Evolutionary conservation across 1,140 invertebrate species (phyloP).

Genomic region (Littorina saxatilis): DNA sequence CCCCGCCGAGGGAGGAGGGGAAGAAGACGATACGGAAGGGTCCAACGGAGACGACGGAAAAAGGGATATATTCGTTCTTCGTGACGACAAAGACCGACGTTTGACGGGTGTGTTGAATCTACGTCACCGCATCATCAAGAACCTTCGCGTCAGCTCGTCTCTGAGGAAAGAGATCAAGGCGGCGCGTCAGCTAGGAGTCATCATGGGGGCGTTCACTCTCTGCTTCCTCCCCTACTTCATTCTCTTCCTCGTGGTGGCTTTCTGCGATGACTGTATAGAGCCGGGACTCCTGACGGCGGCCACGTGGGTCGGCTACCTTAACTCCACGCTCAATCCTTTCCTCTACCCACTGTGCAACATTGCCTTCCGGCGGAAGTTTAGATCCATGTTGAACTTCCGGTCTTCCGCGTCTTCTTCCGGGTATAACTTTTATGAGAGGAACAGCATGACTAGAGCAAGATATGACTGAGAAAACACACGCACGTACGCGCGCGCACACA

Average conservation of each 20-base stretch:
- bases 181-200: conserved; percentile 81
- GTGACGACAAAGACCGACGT: conserved; percentile 57
- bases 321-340: conserved; percentile 80
- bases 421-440: conserved; percentile 36
- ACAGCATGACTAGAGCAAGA: conserved; percentile 47
- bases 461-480: conserved; percentile 44
- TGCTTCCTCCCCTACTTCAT: conserved; percentile 83
- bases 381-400: conserved; percentile 74
- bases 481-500: not conserved
- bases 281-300: conserved; percentile 73
- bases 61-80: conserved; percentile 53
- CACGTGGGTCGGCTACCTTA: conserved; percentile 80
- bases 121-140: conserved; percentile 49
- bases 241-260: conserved; percentile 81
- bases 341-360: conserved; percentile 80
- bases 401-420: conserved; percentile 8
- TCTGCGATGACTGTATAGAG: conserved; percentile 78
- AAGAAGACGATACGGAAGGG: conserved; percentile 28
- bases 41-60: conserved; percentile 36
- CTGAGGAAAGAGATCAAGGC: conserved; percentile 81
- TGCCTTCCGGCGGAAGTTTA: conserved; percentile 79
- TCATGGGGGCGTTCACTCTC: conserved; percentile 82
- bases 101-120: conserved; percentile 46
- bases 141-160: conserved; percentile 65
- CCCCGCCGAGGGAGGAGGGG: not conserved